These are phyloP conservation scores for Lithophane ornitopus DNA, from an alignment of 2,888 invertebrate species.

Conservation along the genomic window DNA sequence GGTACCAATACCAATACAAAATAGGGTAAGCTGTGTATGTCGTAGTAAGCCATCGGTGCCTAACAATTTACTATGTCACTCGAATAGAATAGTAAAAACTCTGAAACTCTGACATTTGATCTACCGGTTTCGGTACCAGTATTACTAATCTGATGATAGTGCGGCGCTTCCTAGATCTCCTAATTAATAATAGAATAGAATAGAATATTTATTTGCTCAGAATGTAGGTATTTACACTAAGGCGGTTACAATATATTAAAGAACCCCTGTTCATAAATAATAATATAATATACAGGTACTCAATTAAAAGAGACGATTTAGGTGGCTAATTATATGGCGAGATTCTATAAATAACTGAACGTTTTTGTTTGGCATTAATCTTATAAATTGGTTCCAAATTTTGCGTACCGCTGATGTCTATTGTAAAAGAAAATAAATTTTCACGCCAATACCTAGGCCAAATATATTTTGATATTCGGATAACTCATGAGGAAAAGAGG, in stretches of 20 bases:
- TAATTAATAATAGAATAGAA: background rate
- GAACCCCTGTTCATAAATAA: no score
- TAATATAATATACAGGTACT: no score
- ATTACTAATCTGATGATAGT: background rate
- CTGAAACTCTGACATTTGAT: background rate
- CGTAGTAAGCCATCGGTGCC: conserved; percentile 14
- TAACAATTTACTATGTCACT: conserved; percentile 24
- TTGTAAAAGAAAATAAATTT: no score
- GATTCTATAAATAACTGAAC: background rate
- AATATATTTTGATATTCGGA: no score
- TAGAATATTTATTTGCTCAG: no score
- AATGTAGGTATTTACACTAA: no score
- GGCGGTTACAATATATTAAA: no score
- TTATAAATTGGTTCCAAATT: background rate
- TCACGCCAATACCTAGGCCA: no score
- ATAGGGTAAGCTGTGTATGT: background rate
- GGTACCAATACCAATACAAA: conserved; percentile 5
- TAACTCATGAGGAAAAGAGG: no score
- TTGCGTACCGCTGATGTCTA: no score
- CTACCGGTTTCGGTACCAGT: background rate
- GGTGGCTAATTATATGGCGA: background rate
- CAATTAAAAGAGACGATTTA: background rate
- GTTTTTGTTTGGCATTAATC: background rate
- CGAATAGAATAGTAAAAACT: background rate
- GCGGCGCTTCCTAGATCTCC: no score